Evolutionary conservation across 2,113 vertebrate genomes (phyloP).

Genomic region (human): DNA sequence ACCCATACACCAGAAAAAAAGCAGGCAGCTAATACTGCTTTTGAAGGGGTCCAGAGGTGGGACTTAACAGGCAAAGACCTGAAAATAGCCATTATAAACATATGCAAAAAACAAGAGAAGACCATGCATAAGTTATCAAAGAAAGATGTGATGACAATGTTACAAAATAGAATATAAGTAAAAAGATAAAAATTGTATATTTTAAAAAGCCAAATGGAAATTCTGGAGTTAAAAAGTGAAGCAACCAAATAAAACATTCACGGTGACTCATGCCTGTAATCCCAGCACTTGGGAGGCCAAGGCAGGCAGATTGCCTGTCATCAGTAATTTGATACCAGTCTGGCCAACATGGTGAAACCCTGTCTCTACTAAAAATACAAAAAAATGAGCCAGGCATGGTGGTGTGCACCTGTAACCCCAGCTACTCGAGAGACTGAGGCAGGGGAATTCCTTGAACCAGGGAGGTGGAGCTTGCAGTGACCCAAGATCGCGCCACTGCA

Average conservation of each 20-base stretch:
- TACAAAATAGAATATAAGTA: background rate
- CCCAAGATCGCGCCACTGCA: no score
- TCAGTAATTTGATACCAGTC: no score
- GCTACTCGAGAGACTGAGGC: no score
- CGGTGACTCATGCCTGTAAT: no score
- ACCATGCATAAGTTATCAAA: background rate
- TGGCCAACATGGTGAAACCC: no score
- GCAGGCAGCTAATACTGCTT: background rate
- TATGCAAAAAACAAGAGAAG: background rate
- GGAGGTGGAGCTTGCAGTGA: no score
- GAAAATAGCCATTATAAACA: background rate
- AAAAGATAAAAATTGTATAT: background rate
- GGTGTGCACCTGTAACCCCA: no score
- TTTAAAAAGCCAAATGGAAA: background rate
- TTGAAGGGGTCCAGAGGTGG: background rate
- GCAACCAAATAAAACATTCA: background rate
- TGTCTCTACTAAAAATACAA: no score
- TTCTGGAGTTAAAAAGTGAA: background rate
- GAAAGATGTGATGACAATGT: background rate
- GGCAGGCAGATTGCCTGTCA: no score
- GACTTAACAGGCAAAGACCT: background rate
- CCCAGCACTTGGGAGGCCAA: no score
- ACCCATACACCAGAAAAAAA: background rate
- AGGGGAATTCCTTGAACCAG: no score
- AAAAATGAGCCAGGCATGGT: no score